Conservation (phyloP, 2,113 vertebrate genomes). For the Siniperca chuatsi region DNA sequence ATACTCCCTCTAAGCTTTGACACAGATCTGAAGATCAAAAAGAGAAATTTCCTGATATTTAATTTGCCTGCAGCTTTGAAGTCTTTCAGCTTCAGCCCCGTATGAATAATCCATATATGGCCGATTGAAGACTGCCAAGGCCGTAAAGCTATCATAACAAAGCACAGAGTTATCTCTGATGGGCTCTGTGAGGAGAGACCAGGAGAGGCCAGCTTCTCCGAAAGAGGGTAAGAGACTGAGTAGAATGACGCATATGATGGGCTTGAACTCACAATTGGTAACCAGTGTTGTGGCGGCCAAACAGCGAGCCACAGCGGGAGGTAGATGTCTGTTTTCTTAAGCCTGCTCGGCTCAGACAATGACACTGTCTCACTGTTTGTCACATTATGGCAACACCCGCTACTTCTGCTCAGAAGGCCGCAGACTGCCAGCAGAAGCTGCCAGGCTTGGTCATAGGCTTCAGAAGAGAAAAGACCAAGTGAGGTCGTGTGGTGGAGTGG, state of each 20-base stretch:
- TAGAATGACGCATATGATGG: slow-evolving; percentile 19
- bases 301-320: slow-evolving; percentile 46
- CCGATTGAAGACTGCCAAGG: slow-evolving; percentile 36
- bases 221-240: slow-evolving; percentile 19
- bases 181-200: slow-evolving; percentile 12
- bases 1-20: slow-evolving; percentile 38
- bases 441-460: slow-evolving; percentile 7
- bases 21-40: slow-evolving; percentile 58
- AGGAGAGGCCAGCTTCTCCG: slow-evolving; percentile 7
- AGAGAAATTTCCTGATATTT: slow-evolving; percentile 47
- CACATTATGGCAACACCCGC: slow-evolving; percentile 33
- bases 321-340: slow-evolving; percentile 45
- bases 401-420: background rate
- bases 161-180: slow-evolving; percentile 49
- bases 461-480: background rate
- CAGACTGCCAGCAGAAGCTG: slow-evolving; percentile 21
- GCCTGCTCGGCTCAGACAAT: slow-evolving; percentile 15
- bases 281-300: slow-evolving; percentile 30
- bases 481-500: background rate
- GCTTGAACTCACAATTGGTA: slow-evolving; percentile 28
- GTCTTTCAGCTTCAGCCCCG: slow-evolving; percentile 30
- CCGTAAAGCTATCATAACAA: slow-evolving; percentile 61
- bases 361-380: slow-evolving; percentile 26
- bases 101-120: slow-evolving; percentile 56
- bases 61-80: slow-evolving; percentile 62